phyloP scores from a whole-genome alignment of 2,888 invertebrate genomes.

The Hypomecis punctinalis region DNA sequence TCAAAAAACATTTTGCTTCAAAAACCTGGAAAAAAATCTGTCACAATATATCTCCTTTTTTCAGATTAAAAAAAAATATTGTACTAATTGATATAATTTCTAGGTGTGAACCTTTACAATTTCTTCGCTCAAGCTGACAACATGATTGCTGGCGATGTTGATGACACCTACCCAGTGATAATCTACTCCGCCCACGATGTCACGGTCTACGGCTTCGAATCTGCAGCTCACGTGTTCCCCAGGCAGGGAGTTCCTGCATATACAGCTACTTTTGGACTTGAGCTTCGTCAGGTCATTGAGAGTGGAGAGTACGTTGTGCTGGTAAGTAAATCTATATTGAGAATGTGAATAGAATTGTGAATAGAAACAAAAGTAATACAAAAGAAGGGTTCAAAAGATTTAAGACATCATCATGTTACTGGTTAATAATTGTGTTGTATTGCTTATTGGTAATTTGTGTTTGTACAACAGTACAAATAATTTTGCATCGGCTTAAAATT shows the following conservation, averaged over 20 bases:
- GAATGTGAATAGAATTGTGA: not conserved
- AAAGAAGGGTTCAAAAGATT: too few relatives aligned
- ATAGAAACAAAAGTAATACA: too few relatives aligned
- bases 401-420: too few relatives aligned
- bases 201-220: conserved; percentile 48
- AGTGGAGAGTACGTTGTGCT: conserved; percentile 54
- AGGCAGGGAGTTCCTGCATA: conserved; percentile 51
- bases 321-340: conserved; percentile 47
- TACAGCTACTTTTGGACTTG: conserved; percentile 46
- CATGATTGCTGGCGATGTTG: conserved; percentile 40
- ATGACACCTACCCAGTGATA: conserved; percentile 42
- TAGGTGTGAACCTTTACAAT: conserved; percentile 24
- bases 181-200: conserved; percentile 54
- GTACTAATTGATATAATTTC: not conserved
- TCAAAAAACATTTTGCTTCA: too few relatives aligned
- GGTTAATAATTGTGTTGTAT: too few relatives aligned
- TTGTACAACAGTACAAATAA: too few relatives aligned
- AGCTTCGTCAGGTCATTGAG: conserved; percentile 46
- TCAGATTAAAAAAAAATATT: not conserved
- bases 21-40: too few relatives aligned
- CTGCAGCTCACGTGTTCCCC: conserved; percentile 36
- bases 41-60: too few relatives aligned
- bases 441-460: too few relatives aligned
- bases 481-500: too few relatives aligned
- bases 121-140: conserved; percentile 45